Conservation (phyloP, 1,140 invertebrate genomes). For the Aporrectodea caliginosa region DNA sequence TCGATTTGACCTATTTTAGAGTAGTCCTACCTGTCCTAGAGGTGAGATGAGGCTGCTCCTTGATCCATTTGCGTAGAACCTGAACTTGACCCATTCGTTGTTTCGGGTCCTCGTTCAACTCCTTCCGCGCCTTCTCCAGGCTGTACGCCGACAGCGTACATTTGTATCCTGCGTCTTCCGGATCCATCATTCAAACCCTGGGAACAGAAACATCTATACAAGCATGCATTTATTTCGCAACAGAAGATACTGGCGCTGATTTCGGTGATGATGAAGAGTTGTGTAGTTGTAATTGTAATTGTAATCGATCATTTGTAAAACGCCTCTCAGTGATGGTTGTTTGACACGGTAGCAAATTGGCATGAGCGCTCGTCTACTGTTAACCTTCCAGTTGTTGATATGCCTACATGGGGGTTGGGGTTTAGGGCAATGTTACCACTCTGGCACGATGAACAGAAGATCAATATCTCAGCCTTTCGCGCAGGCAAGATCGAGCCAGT, state of each 20-base stretch:
- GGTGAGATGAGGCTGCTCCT: neutral
- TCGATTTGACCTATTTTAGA: neutral
- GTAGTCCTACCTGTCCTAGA: constrained; percentile 3
- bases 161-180: neutral
- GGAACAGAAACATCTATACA: no score
- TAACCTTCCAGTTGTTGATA: no score
- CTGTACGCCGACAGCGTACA: neutral
- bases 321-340: neutral
- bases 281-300: neutral
- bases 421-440: no score
- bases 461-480: no score
- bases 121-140: constrained; percentile 1
- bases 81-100: neutral
- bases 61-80: constrained; percentile 1
- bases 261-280: neutral
- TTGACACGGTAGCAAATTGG: neutral
- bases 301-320: neutral
- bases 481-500: no score
- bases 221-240: no score
- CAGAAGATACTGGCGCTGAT: neutral
- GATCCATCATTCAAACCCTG: neutral
- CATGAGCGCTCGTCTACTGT: neutral
- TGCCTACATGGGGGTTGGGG: no score
- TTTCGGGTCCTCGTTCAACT: constrained; percentile 12
- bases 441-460: no score